Conservation (phyloP, 2,888 invertebrate genomes). For the Nephrotoma guestfalica region DNA sequence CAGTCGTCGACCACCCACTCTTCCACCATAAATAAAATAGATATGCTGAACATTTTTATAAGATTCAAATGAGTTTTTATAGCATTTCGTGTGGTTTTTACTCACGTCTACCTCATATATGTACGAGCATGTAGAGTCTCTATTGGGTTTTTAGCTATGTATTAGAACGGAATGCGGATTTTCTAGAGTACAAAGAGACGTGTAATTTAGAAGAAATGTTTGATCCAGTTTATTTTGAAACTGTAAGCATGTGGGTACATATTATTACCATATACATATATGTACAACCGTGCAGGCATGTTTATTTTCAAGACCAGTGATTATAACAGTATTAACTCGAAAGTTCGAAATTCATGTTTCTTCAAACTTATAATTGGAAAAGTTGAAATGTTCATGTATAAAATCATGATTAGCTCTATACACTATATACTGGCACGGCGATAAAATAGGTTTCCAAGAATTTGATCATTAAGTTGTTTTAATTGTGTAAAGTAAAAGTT, state of each 20-base stretch:
- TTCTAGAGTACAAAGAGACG: not conserved
- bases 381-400: not conserved
- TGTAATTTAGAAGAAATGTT: not conserved
- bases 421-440: not conserved
- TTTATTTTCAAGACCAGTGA: not conserved
- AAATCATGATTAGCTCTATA: not conserved
- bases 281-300: not conserved
- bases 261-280: no score
- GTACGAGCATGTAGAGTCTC: not conserved
- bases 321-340: not conserved
- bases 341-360: not conserved
- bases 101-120: not conserved
- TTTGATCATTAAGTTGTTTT: not conserved
- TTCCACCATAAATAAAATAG: not conserved
- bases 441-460: not conserved
- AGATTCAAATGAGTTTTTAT: not conserved
- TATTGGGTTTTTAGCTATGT: not conserved
- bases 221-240: not conserved
- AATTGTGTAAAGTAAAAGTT: not conserved
- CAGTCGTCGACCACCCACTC: not conserved
- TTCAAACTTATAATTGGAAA: not conserved
- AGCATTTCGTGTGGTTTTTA: not conserved
- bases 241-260: not conserved
- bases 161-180: not conserved
- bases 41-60: not conserved